Percentiles rank a stretch among this genome's conserved stretches.
Conservation (phyloP, 2,888 invertebrate genomes). For the Scaeva pyrastri region DNA sequence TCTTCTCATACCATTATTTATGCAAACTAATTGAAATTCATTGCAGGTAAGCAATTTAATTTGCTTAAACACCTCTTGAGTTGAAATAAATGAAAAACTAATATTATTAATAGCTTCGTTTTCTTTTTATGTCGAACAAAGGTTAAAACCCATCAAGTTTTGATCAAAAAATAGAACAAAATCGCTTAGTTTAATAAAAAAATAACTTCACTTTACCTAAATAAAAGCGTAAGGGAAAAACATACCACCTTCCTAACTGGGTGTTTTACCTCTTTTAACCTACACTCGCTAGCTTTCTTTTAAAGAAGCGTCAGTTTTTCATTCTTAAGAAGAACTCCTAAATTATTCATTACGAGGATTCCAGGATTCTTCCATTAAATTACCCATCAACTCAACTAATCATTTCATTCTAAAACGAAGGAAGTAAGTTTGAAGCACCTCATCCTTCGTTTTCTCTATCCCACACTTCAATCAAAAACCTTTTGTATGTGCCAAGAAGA, state of each 20-base stretch:
- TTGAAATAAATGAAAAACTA: constrained; percentile 26
- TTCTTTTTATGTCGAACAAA: constrained; percentile 28
- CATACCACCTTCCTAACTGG: not conserved
- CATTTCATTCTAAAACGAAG: constrained; percentile 47
- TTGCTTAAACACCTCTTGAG: constrained; percentile 32
- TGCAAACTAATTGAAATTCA: constrained; percentile 22
- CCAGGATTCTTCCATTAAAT: constrained; percentile 71
- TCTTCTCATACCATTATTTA: not conserved
- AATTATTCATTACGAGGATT: constrained; percentile 74
- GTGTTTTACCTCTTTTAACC: constrained; percentile 10
- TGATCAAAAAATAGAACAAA: not conserved
- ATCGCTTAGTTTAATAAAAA: not conserved
- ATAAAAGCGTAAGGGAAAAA: constrained; percentile 28
- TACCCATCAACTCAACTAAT: constrained; percentile 70
- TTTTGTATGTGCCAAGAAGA: too few species aligned
- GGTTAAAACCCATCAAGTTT: constrained; percentile 17
- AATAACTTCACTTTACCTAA: constrained; percentile 24
- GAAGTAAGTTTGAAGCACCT: constrained; percentile 25
- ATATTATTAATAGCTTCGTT: constrained; percentile 24
- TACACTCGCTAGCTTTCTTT: not conserved
- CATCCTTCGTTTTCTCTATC: not conserved
- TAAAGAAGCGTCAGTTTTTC: constrained; percentile 34
- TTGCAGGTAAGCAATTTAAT: constrained; percentile 18
- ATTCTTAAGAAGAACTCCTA: constrained; percentile 58
- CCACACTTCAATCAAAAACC: not conserved